Evolutionary conservation across 2,888 invertebrate genomes (phyloP), one percentile per base, ranked within the genome.

Genomic region (Alsophila aescularia): DNA sequence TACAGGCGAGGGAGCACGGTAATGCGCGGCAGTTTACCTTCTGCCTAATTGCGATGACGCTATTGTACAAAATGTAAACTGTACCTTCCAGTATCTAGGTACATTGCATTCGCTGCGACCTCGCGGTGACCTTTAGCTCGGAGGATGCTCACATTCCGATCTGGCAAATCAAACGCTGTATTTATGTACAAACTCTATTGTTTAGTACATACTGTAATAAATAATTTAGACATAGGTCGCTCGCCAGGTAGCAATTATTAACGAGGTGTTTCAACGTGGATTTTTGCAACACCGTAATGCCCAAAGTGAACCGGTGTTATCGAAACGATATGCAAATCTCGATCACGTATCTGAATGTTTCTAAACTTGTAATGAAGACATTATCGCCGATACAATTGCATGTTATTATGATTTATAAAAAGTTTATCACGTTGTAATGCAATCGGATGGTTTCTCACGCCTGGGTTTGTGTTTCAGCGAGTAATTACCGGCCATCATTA

Each of bases 101-200:
- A 64, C 68, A 63, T 65, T 69, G 72, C 68, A 70, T 72, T 73
- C 70, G 66, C 43, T 51, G 58, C 70, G 81, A 84, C 88, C 87
- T 88, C 87, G 84, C 57, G 15, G 41, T 79, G 81, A 86, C 87
- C 87, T 88, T 88, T 87, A 67, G 60, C 64, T 67, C 57, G 52
- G 81, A 86, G 83, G 87, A 87, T 88, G 85, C 81, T 77, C 82
- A 83, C 87, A 89, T 90, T 89, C 88, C 88, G 69, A 79, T 70
- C 75, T 73, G 64, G 62, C 71, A 73, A 80, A 77, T 74, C 79
- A 79, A 81, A 85, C 81, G 75, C 76, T 67, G 73, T 68, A 73
- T 70, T 81, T 72, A 76, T 78, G 74, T 71, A 69, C 72, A 70
- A 74, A 75, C 70, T 54, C 76, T 69, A 82, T 81, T 82, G 81